Evolutionary conservation across 2,888 invertebrate genomes (phyloP).

Genomic region (Sussaba pulchella): DNA sequence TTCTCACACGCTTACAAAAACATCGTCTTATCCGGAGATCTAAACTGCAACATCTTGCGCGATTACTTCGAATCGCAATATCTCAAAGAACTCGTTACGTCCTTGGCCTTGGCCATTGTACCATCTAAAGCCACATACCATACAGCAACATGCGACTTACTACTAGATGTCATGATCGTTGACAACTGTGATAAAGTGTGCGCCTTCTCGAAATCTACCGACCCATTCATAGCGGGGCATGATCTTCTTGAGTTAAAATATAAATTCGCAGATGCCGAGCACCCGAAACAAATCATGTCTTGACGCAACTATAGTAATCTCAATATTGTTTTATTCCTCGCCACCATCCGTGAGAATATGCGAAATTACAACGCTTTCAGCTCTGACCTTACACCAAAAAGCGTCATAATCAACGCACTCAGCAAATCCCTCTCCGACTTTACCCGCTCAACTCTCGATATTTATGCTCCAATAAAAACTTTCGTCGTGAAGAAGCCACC

Average conservation of each 20-base stretch:
- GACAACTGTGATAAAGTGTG: constrained; percentile 1
- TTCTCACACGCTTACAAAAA: constrained; percentile 9
- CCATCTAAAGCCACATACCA: not conserved
- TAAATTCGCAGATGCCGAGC: not conserved
- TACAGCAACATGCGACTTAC: constrained; percentile 12
- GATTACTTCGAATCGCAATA: not conserved
- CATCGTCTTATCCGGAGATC: constrained; percentile 7
- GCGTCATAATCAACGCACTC: not conserved
- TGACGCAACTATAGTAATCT: not conserved
- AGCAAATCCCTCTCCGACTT: not conserved
- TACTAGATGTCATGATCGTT: constrained; percentile 16
- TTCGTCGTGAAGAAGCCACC: not conserved
- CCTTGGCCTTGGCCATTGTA: not conserved
- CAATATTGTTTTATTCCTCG: not conserved
- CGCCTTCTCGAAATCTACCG: not conserved
- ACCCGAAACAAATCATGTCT: not conserved
- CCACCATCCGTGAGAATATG: not conserved
- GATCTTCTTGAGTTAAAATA: not conserved
- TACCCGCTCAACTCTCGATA: not conserved
- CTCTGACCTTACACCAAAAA: not conserved
- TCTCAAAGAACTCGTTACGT: not conserved
- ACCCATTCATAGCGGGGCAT: constrained; percentile 19
- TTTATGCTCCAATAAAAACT: not conserved
- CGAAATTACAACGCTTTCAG: not conserved
- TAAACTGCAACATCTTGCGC: constrained; percentile 14